Evolutionary conservation across 1,140 invertebrate species (phyloP).

Genomic region (Bathynomus jamesi): DNA sequence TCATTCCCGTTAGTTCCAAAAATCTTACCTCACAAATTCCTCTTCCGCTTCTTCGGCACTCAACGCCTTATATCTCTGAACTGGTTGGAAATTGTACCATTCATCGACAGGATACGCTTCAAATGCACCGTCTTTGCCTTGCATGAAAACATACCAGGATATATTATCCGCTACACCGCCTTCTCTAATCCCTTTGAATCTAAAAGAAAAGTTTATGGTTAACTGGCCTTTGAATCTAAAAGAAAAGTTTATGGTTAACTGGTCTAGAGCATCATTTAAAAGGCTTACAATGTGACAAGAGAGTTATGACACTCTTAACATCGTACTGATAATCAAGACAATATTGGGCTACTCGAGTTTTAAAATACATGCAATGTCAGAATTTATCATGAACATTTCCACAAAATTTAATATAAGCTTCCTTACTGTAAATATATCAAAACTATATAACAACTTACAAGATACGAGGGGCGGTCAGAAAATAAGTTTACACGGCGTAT

Average conservation of each 20-base stretch:
- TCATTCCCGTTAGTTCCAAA: no score
- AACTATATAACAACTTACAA: no score
- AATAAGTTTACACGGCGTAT: no score
- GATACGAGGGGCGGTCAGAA: no score
- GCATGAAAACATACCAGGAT: slow-evolving; percentile 92
- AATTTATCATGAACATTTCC: no score
- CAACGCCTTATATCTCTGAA: slow-evolving; percentile 82
- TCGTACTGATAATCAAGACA: not conserved
- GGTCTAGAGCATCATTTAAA: slow-evolving; percentile 45
- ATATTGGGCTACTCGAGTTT: not conserved
- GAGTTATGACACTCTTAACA: not conserved
- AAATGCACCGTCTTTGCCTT: slow-evolving; percentile 84
- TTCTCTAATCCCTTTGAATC: slow-evolving; percentile 76
- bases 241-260: slow-evolving; percentile 39
- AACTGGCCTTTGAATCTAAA: slow-evolving; percentile 59
- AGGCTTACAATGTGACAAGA: not conserved
- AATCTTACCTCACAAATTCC: slow-evolving; percentile 75
- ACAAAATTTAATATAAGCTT: no score
- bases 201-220: slow-evolving; percentile 46
- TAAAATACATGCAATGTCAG: no score
- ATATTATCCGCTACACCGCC: slow-evolving; percentile 91
- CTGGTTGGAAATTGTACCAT: slow-evolving; percentile 87
- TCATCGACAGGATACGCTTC: slow-evolving; percentile 90
- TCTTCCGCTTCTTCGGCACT: slow-evolving; percentile 95
- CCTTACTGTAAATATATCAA: no score